A percentile compares a stretch with the other conserved stretches of the same genome.
Conservation (phyloP, 2,888 invertebrate genomes). For the Drosophila kambysellisi region DNA sequence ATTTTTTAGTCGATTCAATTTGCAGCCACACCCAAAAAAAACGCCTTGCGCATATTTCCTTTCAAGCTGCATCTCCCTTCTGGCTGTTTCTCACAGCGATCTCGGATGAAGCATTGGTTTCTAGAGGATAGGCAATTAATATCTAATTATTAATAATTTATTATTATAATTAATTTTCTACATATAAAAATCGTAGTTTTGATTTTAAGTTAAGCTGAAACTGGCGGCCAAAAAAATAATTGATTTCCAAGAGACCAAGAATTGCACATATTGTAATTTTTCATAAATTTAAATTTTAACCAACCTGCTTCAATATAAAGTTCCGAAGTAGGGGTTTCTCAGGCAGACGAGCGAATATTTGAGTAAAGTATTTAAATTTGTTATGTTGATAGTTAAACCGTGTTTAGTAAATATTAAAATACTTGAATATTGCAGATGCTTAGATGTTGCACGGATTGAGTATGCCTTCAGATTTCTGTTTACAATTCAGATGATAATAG, state of each 20-base stretch:
- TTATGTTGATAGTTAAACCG: background rate
- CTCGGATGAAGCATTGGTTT: background rate
- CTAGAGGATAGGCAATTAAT: background rate
- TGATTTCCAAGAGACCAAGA: too few relatives aligned
- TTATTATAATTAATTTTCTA: too few relatives aligned
- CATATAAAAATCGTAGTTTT: background rate
- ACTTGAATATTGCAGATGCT: background rate
- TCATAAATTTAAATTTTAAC: background rate
- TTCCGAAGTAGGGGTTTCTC: background rate
- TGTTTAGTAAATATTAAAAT: background rate
- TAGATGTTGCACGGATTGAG: background rate
- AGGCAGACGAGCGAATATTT: background rate
- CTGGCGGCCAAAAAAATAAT: background rate
- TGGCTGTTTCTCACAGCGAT: background rate
- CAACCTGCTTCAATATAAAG: background rate
- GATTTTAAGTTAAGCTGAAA: background rate
- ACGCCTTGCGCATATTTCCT: background rate
- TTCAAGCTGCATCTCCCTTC: background rate
- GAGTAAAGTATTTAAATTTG: background rate
- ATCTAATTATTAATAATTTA: background rate
- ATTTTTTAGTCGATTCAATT: background rate
- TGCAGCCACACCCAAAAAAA: background rate
- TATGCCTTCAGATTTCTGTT: background rate
- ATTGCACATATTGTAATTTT: background rate
- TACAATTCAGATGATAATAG: background rate